Evolutionary conservation across 2,113 vertebrate genomes (phyloP).

Genomic region (Neolamprologus kungweensis): DNA sequence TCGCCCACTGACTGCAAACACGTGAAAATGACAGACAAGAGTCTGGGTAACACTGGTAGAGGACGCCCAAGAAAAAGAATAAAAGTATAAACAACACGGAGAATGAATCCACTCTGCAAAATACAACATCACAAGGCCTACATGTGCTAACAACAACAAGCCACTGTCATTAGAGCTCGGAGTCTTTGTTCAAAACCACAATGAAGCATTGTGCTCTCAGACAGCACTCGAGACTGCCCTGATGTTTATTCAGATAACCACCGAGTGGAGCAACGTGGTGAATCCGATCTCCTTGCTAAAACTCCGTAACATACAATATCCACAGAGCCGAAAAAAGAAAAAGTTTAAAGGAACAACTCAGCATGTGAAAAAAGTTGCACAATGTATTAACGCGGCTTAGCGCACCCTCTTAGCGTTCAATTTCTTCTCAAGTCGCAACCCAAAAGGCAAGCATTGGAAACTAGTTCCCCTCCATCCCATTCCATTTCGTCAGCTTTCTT

Average conservation of each 20-base stretch:
- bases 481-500: conserved; percentile 66
- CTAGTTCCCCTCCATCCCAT: conserved; percentile 46
- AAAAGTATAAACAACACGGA: not conserved
- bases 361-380: not conserved
- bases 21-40: not conserved
- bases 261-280: conserved; percentile 36
- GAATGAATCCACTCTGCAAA: conserved; percentile 34
- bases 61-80: not conserved
- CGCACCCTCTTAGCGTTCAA: conserved; percentile 31
- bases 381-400: not conserved
- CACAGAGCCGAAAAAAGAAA: not conserved
- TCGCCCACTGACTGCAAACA: not conserved
- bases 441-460: conserved; percentile 57
- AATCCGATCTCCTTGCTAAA: conserved; percentile 14
- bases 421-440: conserved; percentile 43
- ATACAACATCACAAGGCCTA: conserved; percentile 34
- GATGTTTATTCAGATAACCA: conserved; percentile 58
- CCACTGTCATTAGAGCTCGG: conserved; percentile 47
- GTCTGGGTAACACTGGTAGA: not conserved
- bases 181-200: conserved; percentile 59
- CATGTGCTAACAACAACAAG: conserved; percentile 34
- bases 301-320: not conserved
- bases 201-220: conserved; percentile 57
- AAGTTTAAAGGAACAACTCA: not conserved
- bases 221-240: conserved; percentile 56